Percentiles rank a stretch among this genome's conserved stretches.
These are phyloP conservation scores for Myotis myotis DNA, from an alignment of 2,797 vertebrate genomes.

Conservation along the genomic window DNA sequence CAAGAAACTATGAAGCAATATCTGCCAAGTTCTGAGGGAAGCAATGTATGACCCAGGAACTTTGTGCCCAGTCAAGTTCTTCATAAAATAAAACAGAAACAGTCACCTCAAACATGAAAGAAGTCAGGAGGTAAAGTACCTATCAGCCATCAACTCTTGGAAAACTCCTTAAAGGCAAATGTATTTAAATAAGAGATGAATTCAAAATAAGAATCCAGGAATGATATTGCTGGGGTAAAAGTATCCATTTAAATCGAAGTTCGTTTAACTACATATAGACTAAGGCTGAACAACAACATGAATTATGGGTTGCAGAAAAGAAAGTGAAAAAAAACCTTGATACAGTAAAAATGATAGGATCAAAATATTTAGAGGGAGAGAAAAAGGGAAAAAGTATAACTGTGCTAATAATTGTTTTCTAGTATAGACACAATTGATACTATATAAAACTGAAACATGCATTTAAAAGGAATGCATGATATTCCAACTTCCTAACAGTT, in stretches of 20 bases:
- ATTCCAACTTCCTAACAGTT: background rate
- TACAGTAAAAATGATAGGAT: conserved; percentile 6
- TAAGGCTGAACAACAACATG: background rate
- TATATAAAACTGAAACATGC: background rate
- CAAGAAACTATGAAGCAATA: background rate
- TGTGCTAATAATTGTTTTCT: background rate
- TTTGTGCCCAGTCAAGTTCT: background rate
- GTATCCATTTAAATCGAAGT: background rate
- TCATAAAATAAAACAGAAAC: background rate
- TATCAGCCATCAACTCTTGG: background rate
- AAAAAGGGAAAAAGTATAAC: background rate
- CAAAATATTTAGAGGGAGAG: background rate
- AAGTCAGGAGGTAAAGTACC: background rate
- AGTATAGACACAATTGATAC: background rate
- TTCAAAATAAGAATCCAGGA: background rate
- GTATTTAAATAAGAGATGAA: background rate
- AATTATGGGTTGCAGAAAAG: background rate
- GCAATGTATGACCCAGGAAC: background rate
- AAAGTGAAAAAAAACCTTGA: background rate
- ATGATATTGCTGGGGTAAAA: background rate
- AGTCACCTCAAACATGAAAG: background rate
- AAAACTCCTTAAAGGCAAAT: background rate
- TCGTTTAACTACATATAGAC: background rate
- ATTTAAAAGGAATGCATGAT: background rate
- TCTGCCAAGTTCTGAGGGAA: background rate